A percentile compares a stretch with the other conserved stretches of the same genome.
Conservation (phyloP, 2,113 vertebrate species). For the Butorides virescens region DNA sequence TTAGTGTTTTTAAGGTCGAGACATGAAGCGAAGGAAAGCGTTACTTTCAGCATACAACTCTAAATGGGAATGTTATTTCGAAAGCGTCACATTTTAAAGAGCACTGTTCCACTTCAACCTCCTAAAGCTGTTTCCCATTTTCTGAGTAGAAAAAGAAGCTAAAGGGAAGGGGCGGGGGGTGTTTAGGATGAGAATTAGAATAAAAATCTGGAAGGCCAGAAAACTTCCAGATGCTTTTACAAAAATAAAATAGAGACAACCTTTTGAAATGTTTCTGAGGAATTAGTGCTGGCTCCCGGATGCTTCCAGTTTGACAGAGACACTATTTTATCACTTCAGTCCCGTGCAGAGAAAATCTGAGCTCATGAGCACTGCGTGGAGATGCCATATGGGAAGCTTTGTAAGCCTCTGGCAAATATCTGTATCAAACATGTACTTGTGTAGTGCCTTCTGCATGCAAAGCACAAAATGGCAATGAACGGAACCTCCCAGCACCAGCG, state of each 20-base stretch:
- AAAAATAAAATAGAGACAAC: neutral
- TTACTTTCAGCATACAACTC: neutral
- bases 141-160: neutral
- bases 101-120: neutral
- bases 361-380: neutral
- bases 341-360: neutral
- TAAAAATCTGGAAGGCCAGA: neutral
- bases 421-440: conserved; percentile 4
- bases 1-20: neutral
- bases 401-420: conserved; percentile 59
- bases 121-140: neutral
- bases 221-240: neutral
- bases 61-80: neutral
- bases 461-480: conserved; percentile 5
- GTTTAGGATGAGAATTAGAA: neutral
- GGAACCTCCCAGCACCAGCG: neutral
- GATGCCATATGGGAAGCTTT: conserved; percentile 46
- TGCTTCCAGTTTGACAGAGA: neutral
- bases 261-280: neutral
- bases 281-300: neutral
- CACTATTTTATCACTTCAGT: neutral
- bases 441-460: neutral
- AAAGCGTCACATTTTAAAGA: neutral
- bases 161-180: neutral
- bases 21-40: neutral